These are phyloP conservation scores for Enteromius thamalakanensis DNA, from an alignment of 2,797 vertebrate genomes.

Conservation along the genomic window DNA sequence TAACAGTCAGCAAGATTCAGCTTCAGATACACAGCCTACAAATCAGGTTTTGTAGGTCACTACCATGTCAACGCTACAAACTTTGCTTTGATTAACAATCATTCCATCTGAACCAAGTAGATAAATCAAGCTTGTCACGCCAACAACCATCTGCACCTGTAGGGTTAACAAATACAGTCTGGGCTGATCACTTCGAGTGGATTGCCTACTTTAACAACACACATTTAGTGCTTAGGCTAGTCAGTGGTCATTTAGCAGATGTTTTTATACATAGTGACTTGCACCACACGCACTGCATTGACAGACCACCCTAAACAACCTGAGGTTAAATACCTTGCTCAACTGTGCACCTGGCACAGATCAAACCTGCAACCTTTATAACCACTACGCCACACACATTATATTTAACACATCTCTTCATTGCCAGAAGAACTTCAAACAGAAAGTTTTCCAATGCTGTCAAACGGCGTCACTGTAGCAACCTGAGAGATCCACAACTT, in stretches of 20 bases:
- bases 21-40: constrained; percentile 42
- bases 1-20: constrained; percentile 43
- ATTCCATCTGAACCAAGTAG: constrained; percentile 22
- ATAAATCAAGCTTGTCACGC: constrained; percentile 51
- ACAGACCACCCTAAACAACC: neutral
- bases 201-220: neutral
- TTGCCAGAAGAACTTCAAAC: constrained; percentile 20
- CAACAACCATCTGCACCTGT: constrained; percentile 47
- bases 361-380: neutral
- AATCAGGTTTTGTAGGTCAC: constrained; percentile 38
- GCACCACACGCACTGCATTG: neutral
- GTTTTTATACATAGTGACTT: neutral
- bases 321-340: neutral
- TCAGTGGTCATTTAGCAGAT: neutral
- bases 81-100: constrained; percentile 32
- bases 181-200: neutral
- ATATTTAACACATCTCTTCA: constrained; percentile 13
- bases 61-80: neutral
- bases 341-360: neutral
- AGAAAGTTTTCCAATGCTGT: neutral
- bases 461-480: constrained; percentile 59
- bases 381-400: neutral
- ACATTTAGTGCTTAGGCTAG: neutral
- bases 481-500: constrained; percentile 58
- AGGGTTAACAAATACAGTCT: constrained; percentile 6